Evolutionary conservation across 2,797 vertebrate genomes (phyloP).

Genomic region (Arvicola amphibius): DNA sequence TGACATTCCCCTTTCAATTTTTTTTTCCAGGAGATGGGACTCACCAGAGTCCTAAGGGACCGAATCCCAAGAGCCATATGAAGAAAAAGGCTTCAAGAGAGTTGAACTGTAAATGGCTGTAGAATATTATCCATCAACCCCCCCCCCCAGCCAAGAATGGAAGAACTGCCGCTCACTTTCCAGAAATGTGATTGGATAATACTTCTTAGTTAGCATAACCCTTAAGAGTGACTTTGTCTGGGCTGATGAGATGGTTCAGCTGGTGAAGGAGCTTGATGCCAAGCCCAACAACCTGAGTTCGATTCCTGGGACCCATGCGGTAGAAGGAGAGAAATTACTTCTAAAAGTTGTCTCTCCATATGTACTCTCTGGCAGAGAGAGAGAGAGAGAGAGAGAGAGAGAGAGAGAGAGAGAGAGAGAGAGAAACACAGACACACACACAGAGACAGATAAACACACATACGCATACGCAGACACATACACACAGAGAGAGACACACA

Average conservation of each 20-base stretch:
- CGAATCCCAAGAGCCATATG: neutral
- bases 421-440: no score
- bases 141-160: neutral
- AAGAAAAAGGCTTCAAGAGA: neutral
- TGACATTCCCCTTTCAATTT: neutral
- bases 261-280: neutral
- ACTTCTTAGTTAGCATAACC: neutral
- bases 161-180: neutral
- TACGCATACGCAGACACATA: neutral
- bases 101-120: neutral
- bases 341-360: neutral
- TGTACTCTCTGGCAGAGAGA: neutral
- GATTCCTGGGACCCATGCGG: neutral
- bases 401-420: no score
- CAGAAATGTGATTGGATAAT: neutral
- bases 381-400: no score
- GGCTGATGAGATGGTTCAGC: neutral
- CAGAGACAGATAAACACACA: fast-evolving
- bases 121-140: neutral
- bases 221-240: neutral
- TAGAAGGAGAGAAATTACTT: neutral
- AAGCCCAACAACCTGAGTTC: neutral
- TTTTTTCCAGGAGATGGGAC: neutral
- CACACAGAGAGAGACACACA: no score
- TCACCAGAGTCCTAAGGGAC: neutral